phyloP scores from a whole-genome alignment of 2,888 invertebrate species.

The Leptinotarsa peninsularis region DNA sequence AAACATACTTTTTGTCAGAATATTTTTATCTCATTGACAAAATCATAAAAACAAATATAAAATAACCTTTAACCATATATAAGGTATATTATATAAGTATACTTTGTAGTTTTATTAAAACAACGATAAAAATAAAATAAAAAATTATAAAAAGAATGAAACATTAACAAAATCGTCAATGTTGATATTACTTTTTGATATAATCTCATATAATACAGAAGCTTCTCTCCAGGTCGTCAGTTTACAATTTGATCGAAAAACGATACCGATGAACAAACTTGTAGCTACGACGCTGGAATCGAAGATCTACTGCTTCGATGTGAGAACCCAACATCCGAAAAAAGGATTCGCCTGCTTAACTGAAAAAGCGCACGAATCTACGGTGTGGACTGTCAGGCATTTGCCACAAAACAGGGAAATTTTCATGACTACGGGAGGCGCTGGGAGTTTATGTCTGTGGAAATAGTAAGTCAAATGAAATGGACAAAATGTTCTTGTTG shows the following conservation, averaged over 20 bases:
- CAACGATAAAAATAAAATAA: no score
- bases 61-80: no score
- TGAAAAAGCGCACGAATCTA: conserved; percentile 73
- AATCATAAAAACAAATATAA: no score
- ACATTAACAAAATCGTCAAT: no score
- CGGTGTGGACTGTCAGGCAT: conserved; percentile 90
- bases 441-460: conserved; percentile 93
- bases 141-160: no score
- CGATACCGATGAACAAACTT: conserved; percentile 95
- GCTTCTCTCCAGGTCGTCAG: conserved; percentile 74
- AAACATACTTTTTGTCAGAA: no score
- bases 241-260: conserved; percentile 91
- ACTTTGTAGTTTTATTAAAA: no score
- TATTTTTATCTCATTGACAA: no score
- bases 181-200: no score
- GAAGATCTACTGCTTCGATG: conserved; percentile 89
- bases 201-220: not conserved
- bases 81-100: no score
- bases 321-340: conserved; percentile 86
- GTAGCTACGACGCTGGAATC: conserved; percentile 92
- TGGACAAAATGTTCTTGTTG: not conserved
- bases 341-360: conserved; percentile 84
- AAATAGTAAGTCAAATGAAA: conserved; percentile 80
- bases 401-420: conserved; percentile 94
- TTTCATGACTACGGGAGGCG: conserved; percentile 91